Conservation (phyloP, 1,140 invertebrate genomes). For the Hesperophylax magnus region DNA sequence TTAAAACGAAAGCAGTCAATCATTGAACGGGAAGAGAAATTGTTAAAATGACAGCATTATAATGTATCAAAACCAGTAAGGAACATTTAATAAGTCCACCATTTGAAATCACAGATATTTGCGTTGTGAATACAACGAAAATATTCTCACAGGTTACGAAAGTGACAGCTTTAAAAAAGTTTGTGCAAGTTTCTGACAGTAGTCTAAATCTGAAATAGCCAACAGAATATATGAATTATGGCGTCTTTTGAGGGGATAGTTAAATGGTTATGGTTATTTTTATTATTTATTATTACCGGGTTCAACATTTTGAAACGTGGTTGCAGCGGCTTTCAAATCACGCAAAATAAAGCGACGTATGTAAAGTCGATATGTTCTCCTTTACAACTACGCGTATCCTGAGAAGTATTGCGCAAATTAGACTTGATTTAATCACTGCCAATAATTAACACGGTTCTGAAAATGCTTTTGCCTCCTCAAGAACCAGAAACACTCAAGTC, state of each 20-base stretch:
- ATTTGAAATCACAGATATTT: not conserved
- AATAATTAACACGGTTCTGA: not conserved
- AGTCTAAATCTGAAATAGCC: not conserved
- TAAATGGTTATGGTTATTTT: not conserved
- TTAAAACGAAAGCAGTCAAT: constrained; percentile 63
- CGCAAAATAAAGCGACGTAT: no score
- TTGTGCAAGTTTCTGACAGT: not conserved
- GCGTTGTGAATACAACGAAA: not conserved
- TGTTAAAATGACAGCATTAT: not conserved
- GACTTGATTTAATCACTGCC: not conserved
- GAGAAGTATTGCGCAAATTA: not conserved
- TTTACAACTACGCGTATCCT: not conserved
- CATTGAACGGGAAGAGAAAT: constrained; percentile 3
- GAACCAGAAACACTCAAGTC: constrained; percentile 28
- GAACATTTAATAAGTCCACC: not conserved
- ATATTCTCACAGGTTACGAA: not conserved
- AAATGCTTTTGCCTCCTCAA: constrained; percentile 20
- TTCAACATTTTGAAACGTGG: constrained; percentile 10
- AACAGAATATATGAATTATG: no score
- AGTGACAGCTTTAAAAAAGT: not conserved
- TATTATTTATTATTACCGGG: not conserved
- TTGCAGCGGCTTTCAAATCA: not conserved
- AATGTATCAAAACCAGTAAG: not conserved
- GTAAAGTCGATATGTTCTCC: no score
- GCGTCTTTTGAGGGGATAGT: not conserved